Percentiles rank a stretch among this genome's conserved stretches.
These are phyloP conservation scores for Vidua macroura DNA, from an alignment of 2,113 vertebrate genomes.

Conservation along the genomic window DNA sequence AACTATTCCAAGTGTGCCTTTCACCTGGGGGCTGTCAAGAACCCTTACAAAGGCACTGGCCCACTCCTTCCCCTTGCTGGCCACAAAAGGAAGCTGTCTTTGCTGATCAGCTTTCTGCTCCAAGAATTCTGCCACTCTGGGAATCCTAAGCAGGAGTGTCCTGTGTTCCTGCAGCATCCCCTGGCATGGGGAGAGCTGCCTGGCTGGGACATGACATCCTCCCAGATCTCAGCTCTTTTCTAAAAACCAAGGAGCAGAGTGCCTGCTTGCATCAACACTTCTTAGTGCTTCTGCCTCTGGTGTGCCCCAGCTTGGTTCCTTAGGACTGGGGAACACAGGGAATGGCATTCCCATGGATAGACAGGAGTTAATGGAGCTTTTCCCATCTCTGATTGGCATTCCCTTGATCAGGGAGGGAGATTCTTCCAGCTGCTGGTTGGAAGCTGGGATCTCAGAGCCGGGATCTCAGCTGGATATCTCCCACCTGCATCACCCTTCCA, in stretches of 20 bases:
- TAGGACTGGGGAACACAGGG: accelerated
- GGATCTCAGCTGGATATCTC: not conserved
- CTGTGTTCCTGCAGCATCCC: not conserved
- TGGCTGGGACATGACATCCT: not conserved
- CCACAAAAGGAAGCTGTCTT: not conserved
- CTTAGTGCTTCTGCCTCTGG: not conserved
- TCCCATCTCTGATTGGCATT: accelerated
- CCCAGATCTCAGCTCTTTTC: not conserved
- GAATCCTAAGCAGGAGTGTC: not conserved
- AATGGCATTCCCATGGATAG: not conserved
- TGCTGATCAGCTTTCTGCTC: not conserved
- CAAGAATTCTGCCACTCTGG: not conserved
- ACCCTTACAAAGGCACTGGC: not conserved
- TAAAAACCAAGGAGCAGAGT: not conserved
- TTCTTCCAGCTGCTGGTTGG: not conserved
- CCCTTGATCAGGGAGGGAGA: not conserved
- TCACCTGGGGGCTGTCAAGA: not conserved
- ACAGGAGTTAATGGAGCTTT: not conserved
- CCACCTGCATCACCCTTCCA: not conserved
- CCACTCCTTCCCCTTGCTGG: not conserved
- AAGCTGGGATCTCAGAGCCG: too few relatives aligned
- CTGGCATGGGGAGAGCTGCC: not conserved
- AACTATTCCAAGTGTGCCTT: not conserved
- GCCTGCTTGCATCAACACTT: not conserved
- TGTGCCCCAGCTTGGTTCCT: not conserved